Evolutionary conservation across 2,888 invertebrate species (phyloP).

Genomic region (Pammene aurita): DNA sequence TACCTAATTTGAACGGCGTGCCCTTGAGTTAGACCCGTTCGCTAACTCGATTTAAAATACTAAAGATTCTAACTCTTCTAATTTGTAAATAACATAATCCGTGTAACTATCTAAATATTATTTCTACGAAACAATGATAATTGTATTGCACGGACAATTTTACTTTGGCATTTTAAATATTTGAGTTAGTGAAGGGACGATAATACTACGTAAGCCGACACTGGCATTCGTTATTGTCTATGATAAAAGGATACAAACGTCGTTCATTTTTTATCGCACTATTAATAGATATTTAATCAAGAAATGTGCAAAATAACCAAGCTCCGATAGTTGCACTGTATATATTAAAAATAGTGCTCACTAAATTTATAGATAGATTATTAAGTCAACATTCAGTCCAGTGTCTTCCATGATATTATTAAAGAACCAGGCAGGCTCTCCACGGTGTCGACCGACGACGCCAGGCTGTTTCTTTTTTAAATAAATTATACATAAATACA

Average conservation of each 20-base stretch:
- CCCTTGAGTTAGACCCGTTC: constrained; percentile 12
- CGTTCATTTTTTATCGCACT: background rate
- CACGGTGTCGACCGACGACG: background rate
- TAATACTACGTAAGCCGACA: background rate
- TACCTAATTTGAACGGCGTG: constrained; percentile 5
- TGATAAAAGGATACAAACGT: background rate
- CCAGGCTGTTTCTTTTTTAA: constrained; percentile 36
- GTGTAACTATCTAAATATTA: background rate
- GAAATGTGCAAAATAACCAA: constrained; percentile 10
- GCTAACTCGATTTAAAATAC: constrained; percentile 17
- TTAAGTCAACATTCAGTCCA: constrained; percentile 45
- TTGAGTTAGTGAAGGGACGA: constrained; percentile 4
- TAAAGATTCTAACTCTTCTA: background rate
- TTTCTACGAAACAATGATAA: background rate
- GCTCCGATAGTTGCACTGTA: constrained; percentile 3
- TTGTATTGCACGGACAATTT: background rate
- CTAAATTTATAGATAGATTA: constrained; percentile 22
- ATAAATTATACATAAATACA: constrained; percentile 45
- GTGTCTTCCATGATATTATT: constrained; percentile 49
- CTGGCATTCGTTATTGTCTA: background rate
- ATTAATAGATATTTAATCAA: background rate
- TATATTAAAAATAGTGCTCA: constrained; percentile 29
- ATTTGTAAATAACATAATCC: background rate
- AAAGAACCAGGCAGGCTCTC: constrained; percentile 23
- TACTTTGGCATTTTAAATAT: constrained; percentile 9